Conservation (phyloP, 2,113 vertebrate species). For the Alligator sinensis region DNA sequence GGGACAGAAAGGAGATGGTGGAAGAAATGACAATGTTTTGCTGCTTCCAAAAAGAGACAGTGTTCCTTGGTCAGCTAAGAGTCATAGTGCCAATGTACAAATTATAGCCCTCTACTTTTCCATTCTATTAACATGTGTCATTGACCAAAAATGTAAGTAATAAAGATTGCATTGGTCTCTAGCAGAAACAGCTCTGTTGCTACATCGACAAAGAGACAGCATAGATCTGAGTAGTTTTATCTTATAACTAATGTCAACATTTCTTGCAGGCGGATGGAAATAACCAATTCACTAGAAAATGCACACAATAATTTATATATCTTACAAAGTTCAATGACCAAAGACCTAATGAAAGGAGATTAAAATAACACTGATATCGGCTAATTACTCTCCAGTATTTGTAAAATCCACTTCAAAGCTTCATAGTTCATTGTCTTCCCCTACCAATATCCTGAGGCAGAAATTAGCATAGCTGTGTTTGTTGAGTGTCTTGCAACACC, state of each 20-base stretch:
- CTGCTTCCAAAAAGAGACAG: not conserved
- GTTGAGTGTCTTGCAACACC: fast-evolving
- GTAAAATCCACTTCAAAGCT: not conserved
- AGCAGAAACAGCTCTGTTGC: not conserved
- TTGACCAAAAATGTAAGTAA: not conserved
- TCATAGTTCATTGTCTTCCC: not conserved
- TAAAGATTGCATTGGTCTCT: not conserved
- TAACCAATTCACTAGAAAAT: not conserved
- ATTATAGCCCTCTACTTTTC: not conserved
- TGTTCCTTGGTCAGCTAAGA: not conserved
- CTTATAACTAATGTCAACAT: not conserved
- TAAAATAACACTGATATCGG: not conserved
- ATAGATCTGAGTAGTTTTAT: not conserved
- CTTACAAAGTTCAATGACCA: not conserved
- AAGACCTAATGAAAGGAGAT: not conserved
- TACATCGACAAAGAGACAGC: fast-evolving
- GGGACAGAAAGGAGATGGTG: not conserved
- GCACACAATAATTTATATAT: not conserved
- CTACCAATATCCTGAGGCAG: not conserved
- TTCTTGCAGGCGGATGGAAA: not conserved
- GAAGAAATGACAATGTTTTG: not conserved
- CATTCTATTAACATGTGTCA: not conserved
- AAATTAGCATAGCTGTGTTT: not conserved
- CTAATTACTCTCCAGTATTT: not conserved
- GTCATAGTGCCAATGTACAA: not conserved